Conservation (phyloP, 1,140 invertebrate genomes). For the Anthonomus grandis region DNA sequence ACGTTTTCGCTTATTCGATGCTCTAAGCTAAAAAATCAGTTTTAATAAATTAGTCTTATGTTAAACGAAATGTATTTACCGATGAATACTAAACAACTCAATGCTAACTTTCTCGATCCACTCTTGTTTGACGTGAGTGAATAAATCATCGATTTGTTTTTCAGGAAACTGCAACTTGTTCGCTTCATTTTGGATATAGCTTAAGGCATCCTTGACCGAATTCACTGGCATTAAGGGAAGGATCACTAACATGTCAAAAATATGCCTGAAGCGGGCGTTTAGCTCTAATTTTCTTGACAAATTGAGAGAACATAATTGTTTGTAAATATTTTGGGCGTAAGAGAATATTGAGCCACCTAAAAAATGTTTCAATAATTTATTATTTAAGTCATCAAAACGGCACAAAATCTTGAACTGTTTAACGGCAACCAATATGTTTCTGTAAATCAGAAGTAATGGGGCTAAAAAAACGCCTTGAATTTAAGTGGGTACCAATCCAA, state of each 20-base stretch:
- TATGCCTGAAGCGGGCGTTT: constrained; percentile 38
- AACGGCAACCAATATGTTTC: too few species aligned
- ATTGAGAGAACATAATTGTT: constrained; percentile 40
- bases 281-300: constrained; percentile 38
- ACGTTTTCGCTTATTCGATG: constrained; percentile 44
- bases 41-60: background rate
- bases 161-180: constrained; percentile 26
- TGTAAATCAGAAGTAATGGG: too few species aligned
- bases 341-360: constrained; percentile 41
- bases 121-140: constrained; percentile 34
- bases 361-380: background rate
- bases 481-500: too few species aligned
- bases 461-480: too few species aligned
- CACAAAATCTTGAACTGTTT: background rate
- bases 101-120: constrained; percentile 43
- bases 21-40: constrained; percentile 26
- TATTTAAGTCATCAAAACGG: background rate
- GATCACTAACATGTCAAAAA: constrained; percentile 43
- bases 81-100: constrained; percentile 41
- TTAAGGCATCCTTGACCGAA: constrained; percentile 38
- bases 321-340: constrained; percentile 42
- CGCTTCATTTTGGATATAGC: constrained; percentile 38
- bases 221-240: constrained; percentile 42
- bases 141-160: constrained; percentile 26
- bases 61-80: constrained; percentile 10